Conservation (phyloP, 64 coral and sea anemone species). For the Anthopleura sola region DNA sequence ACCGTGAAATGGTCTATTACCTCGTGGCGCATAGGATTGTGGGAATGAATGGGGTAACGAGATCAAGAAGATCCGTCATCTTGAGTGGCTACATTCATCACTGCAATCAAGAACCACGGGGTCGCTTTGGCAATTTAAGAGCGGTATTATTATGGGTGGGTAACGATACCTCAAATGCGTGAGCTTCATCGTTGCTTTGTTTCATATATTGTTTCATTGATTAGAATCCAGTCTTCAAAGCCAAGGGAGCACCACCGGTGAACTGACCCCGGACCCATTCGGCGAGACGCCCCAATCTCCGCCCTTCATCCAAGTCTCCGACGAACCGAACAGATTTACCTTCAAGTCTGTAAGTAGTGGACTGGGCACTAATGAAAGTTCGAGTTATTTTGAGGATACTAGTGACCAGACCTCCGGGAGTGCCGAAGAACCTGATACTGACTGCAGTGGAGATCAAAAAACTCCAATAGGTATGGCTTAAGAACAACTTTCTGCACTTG, state of each 20-base stretch:
- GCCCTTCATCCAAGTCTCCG: slow-evolving; percentile 23
- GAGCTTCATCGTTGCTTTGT: too few species aligned
- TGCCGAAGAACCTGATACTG: slow-evolving; percentile 1
- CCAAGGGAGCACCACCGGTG: neutral
- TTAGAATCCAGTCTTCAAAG: neutral
- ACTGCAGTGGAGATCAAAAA: slow-evolving; percentile 5
- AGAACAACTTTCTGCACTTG: neutral
- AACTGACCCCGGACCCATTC: neutral
- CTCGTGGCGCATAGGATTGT: too few species aligned
- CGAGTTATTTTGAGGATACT: slow-evolving; percentile 87
- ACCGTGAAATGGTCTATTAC: too few species aligned
- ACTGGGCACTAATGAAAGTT: slow-evolving; percentile 77
- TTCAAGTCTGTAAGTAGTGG: slow-evolving; percentile 93
- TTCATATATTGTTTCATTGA: neutral
- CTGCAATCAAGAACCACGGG: too few species aligned
- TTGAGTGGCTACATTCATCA: too few species aligned
- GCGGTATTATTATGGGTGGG: too few species aligned
- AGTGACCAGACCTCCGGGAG: slow-evolving; percentile 46
- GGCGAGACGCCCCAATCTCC: slow-evolving; percentile 1
- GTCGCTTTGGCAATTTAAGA: too few species aligned
- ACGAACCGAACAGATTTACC: slow-evolving; percentile 61
- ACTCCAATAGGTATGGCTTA: neutral
- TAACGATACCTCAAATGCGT: too few species aligned
- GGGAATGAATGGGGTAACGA: too few species aligned
- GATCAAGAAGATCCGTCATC: too few species aligned